A percentile compares a stretch with the other conserved stretches of the same genome.
Evolutionary conservation across 2,888 invertebrate species (phyloP).

Genomic region (Eulithis prunata): DNA sequence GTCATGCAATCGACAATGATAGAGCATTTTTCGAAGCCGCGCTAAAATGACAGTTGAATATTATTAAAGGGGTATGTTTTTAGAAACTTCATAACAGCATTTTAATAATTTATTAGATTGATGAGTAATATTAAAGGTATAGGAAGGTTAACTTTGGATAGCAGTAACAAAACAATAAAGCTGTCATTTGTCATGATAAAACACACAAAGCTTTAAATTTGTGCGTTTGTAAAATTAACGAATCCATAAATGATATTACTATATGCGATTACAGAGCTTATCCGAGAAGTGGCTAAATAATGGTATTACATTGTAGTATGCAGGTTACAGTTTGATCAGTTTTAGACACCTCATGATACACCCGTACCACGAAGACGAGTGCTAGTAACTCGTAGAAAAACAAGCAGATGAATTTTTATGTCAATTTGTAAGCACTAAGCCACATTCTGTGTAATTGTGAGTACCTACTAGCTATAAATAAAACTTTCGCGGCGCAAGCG

Average conservation of each 20-base stretch:
- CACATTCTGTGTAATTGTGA: constrained; percentile 56
- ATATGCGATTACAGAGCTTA: neutral
- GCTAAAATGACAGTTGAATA: too few relatives aligned
- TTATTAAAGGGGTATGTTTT: too few relatives aligned
- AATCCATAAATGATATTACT: neutral
- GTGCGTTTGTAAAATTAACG: neutral
- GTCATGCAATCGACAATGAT: too few relatives aligned
- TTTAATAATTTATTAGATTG: too few relatives aligned
- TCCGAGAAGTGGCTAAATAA: constrained; percentile 1
- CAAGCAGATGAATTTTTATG: neutral
- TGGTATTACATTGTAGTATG: constrained; percentile 3
- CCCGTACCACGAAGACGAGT: too few relatives aligned
- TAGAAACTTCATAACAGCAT: too few relatives aligned
- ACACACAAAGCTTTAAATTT: neutral
- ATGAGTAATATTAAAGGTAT: too few relatives aligned
- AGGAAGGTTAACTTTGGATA: too few relatives aligned
- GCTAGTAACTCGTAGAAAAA: too few relatives aligned
- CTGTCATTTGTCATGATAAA: constrained; percentile 8
- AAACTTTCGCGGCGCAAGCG: constrained; percentile 76
- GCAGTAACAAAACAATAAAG: neutral
- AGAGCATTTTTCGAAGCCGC: too few relatives aligned
- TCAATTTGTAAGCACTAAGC: constrained; percentile 3
- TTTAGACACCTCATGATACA: neutral
- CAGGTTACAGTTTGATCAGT: neutral
- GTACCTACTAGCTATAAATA: constrained; percentile 71